Conservation (phyloP, 2,888 invertebrate genomes). For the Sesia apiformis region DNA sequence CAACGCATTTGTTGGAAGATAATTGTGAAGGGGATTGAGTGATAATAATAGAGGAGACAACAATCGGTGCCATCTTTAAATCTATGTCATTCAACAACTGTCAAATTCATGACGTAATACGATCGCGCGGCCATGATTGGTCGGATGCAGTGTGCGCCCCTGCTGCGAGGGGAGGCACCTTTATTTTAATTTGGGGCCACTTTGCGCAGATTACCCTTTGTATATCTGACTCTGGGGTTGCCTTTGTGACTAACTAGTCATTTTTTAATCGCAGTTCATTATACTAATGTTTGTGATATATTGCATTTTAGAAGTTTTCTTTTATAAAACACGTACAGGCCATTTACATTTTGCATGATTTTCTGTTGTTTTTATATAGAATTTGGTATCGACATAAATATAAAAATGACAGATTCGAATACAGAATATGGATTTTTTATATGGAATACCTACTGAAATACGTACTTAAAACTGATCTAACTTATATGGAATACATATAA, state of each 20-base stretch:
- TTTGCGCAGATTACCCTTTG: conserved; percentile 72
- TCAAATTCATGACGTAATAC: conserved; percentile 33
- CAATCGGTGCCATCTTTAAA: conserved; percentile 60
- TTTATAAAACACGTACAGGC: too few species aligned
- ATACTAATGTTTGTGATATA: conserved; percentile 28
- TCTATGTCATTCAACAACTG: conserved; percentile 43
- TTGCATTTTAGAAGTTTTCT: neutral
- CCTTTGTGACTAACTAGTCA: conserved; percentile 61
- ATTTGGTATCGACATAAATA: too few species aligned
- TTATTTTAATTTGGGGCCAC: conserved; percentile 52
- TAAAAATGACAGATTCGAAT: too few species aligned
- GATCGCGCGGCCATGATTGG: conserved; percentile 36
- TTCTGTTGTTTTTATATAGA: too few species aligned
- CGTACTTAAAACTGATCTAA: too few species aligned
- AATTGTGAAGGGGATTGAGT: neutral
- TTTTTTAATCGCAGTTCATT: conserved; percentile 52
- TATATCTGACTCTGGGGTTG: conserved; percentile 61
- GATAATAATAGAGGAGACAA: conserved; percentile 16
- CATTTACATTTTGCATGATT: too few species aligned
- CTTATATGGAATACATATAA: too few species aligned
- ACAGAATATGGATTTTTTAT: too few species aligned
- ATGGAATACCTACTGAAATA: too few species aligned
- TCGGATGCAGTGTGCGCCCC: conserved; percentile 13
- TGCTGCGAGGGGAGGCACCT: conserved; percentile 32
- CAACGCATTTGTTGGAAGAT: too few species aligned